Conservation (phyloP, 2,113 vertebrate genomes). For the Campylomormyrus tamandua region DNA sequence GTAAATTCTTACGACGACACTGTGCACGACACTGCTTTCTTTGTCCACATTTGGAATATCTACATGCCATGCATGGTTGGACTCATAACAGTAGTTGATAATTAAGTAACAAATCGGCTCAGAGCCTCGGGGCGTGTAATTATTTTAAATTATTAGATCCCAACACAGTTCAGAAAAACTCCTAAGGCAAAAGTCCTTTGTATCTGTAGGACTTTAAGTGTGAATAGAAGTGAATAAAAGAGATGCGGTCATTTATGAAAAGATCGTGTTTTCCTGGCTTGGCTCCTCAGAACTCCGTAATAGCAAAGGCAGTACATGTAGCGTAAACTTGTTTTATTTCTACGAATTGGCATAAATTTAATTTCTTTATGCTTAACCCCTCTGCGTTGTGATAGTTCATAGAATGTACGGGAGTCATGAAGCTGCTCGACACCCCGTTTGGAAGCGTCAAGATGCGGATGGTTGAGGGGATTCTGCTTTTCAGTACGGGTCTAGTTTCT, state of each 20-base stretch:
- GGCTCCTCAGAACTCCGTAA: too few species aligned
- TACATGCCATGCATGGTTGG: background rate
- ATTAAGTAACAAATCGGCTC: background rate
- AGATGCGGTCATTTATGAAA: background rate
- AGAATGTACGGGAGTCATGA: background rate
- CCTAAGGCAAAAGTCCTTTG: background rate
- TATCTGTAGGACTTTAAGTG: background rate
- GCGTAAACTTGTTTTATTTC: background rate
- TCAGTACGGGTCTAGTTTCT: background rate
- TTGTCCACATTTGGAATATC: background rate
- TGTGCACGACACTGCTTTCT: background rate
- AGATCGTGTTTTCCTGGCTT: background rate
- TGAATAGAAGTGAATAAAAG: background rate
- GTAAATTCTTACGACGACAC: background rate
- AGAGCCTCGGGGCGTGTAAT: background rate
- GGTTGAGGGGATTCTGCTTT: background rate
- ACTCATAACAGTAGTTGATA: background rate
- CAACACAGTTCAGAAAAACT: background rate
- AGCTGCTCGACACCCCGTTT: background rate
- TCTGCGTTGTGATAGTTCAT: background rate
- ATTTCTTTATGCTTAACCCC: background rate
- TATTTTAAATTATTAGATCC: background rate
- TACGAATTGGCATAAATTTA: too few species aligned
- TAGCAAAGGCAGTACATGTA: background rate
- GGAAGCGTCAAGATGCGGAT: background rate